A percentile compares a stretch with the other conserved stretches of the same genome.
Evolutionary conservation across 1,140 invertebrate genomes (phyloP).

Genomic region (Tetramorium simillimum): DNA sequence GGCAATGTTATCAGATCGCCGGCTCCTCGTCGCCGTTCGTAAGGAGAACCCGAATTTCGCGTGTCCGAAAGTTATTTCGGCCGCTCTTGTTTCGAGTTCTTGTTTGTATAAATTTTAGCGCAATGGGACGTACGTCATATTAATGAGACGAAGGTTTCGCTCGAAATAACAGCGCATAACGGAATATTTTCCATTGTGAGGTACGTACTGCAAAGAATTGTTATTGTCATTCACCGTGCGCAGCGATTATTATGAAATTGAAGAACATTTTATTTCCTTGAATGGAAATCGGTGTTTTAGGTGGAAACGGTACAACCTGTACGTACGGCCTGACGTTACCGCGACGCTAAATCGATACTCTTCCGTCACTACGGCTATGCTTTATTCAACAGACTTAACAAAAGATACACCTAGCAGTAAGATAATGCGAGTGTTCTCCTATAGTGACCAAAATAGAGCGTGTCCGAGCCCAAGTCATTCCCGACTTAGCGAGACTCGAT

Average conservation of each 20-base stretch:
- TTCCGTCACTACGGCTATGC: constrained; percentile 60
- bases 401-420: constrained; percentile 63
- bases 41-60: constrained; percentile 16
- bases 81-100: background rate
- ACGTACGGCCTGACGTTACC: constrained; percentile 40
- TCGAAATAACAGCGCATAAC: background rate
- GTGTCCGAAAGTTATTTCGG: constrained; percentile 30
- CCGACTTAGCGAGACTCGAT: constrained; percentile 31
- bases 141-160: background rate
- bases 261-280: constrained; percentile 22
- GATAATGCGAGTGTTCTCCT: constrained; percentile 47
- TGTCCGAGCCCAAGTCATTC: constrained; percentile 41
- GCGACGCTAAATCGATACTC: constrained; percentile 62
- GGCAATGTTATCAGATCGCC: constrained; percentile 50
- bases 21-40: background rate
- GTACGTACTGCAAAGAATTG: background rate
- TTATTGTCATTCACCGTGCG: background rate
- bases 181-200: background rate
- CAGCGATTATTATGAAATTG: background rate
- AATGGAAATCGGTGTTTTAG: constrained; percentile 45
- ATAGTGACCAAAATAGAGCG: constrained; percentile 52
- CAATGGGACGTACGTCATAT: background rate
- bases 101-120: background rate
- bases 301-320: constrained; percentile 22
- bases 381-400: constrained; percentile 62